Base-by-base conservation (phyloP, 2,797 vertebrate species). In the Potorous gilbertii region DNA sequence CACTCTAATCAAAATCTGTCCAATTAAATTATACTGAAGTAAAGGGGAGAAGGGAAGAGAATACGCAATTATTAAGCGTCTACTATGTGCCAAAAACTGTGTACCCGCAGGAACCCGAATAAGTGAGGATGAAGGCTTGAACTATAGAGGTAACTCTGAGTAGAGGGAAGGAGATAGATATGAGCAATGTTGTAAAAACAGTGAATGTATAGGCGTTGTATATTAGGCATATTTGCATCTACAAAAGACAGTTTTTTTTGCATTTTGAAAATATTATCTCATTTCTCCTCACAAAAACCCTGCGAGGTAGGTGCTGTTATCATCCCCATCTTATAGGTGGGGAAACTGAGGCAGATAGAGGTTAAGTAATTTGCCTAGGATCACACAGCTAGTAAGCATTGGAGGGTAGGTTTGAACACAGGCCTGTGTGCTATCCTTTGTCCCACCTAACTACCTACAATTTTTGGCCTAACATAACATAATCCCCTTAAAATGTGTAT, bases 1-100 rank as follows among this genome's bases (percentile, higher is more conserved):
- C 59, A 90, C 91, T 93, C 91, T 21, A 50, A 55, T 93, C 91
- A 57, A 92, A 92, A 87, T 62, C 55, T 96, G 92, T 97, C 74
- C 59, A 4, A 59, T 57, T 90, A 90, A 34, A 56, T 94, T 90
- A 81, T 3, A 4, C 57, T 87, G 10, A 81, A 81, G 66, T 46
- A 81, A 81, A 81, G 59, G 40, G 59, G 34, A n/a, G 40, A 46
- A 81, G 40, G 40, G 24, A 81, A 46, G 74, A 87, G 40, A 50
- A 87, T 28, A 87, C 27, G 9, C 40, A 50, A 12, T 50, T 11
- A 28, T 27, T 50, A 87, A 87, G 40, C 9, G 11, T 40, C 40
- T 46, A 24, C 18, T 81, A 9, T 81, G 18, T 81, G 18, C 66
- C n/a, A 46, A 18, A 81, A 9, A 27, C 74, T 81, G 18, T 46